Evolutionary conservation across 35 echinoderm and acorn worm genomes (phyloP).

Genomic region (Apostichopus japonicus): DNA sequence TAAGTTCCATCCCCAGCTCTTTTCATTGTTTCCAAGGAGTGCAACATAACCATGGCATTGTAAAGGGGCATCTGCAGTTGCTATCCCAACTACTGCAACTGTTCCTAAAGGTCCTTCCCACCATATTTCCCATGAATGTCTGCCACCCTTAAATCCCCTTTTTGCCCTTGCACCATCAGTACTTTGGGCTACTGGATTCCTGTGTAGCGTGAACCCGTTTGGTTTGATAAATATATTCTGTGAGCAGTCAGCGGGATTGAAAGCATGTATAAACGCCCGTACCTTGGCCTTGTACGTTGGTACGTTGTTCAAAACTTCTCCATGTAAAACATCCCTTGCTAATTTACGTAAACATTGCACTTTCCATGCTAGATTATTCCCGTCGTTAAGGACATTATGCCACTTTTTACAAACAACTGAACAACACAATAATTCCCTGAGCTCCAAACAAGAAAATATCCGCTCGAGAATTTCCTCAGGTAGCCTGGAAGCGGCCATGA

Average conservation of each 20-base stretch:
- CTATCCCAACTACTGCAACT: conserved; percentile 94
- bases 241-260: conserved; percentile 95
- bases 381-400: conserved; percentile 96
- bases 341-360: conserved; percentile 89
- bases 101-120: conserved; percentile 99
- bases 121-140: conserved; percentile 98
- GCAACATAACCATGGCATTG: conserved; percentile 96
- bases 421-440: conserved; percentile 88
- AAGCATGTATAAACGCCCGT: conserved; percentile 90
- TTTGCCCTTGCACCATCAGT: conserved; percentile 95
- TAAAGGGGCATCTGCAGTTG: conserved; percentile 91
- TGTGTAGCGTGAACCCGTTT: conserved; percentile 93
- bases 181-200: conserved; percentile 99
- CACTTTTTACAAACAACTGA: conserved; percentile 88
- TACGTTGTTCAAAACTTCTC: conserved; percentile 84
- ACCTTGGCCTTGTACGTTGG: conserved; percentile 94
- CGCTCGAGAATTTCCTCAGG: conserved; percentile 81
- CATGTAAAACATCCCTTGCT: conserved; percentile 82
- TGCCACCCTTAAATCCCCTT: conserved; percentile 81
- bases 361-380: conserved; percentile 90
- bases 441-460: conserved; percentile 92
- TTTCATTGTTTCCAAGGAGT: conserved; percentile 93
- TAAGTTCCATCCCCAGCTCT: conserved; percentile 99
- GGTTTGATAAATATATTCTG: conserved; percentile 91
- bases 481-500: conserved; percentile 78